phyloP scores from a whole-genome alignment of 2,888 invertebrate genomes.

The Strigamia maritima region DNA sequence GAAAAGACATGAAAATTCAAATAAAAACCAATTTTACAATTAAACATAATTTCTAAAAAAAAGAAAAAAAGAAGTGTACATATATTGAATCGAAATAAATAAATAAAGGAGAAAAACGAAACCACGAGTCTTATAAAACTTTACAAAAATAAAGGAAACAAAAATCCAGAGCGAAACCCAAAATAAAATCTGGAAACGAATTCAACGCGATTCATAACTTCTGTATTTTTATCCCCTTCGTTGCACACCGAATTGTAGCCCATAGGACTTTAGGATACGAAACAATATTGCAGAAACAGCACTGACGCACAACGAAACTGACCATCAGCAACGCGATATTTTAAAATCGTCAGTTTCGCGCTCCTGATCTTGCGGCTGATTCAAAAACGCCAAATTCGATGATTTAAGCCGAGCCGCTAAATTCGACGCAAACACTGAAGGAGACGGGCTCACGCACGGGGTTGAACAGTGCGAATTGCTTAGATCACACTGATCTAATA shows the following conservation, averaged over 20 bases:
- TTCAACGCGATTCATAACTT: neutral
- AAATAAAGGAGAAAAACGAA: no score
- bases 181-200: no score
- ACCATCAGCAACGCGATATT: slow-evolving; percentile 39
- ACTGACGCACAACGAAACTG: neutral
- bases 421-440: slow-evolving; percentile 55
- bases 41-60: no score
- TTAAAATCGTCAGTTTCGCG: slow-evolving; percentile 40
- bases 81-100: no score
- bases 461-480: slow-evolving; percentile 73
- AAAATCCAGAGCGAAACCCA: no score
- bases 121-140: no score
- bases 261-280: neutral
- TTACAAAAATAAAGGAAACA: no score
- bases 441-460: slow-evolving; percentile 74
- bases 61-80: no score
- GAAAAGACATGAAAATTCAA: no score
- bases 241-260: neutral
- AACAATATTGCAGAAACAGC: neutral
- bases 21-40: no score
- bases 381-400: slow-evolving; percentile 49
- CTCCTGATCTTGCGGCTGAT: slow-evolving; percentile 45
- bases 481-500: slow-evolving; percentile 91
- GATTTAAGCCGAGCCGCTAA: slow-evolving; percentile 54
- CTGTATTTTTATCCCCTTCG: neutral